Evolutionary conservation across 2,113 vertebrate species (phyloP), one percentile per base, ranked within the genome.

Genomic region (Pelobates fuscus): DNA sequence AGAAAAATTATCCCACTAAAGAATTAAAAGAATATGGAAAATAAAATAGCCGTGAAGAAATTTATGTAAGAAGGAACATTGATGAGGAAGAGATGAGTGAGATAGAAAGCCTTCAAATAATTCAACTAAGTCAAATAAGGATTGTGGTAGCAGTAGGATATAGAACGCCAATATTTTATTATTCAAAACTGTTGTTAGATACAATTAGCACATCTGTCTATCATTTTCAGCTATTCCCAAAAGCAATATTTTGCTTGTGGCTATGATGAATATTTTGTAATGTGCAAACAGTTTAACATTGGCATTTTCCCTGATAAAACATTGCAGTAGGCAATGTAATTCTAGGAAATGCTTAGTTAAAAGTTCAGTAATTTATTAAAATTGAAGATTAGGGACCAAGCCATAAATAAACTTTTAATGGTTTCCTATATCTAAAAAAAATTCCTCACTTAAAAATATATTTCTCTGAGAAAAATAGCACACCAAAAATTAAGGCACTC

Each of bases 121-220:
- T n/a, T n/a, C n/a, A n/a, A n/a, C n/a, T n/a, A n/a, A 58, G 54
- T 55, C 52, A 59, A 67, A 67, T 67, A 18, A 60, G 63, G 72
- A 25, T 63, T 37, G 2, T 37, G 37, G 72, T 58, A 62, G 58
- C 49, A 26, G 32, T 17, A 46, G 63, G 20, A n/a, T 60, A 60
- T 27, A 67, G 54, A 32, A 44, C 63, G 44, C 64, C 46, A 76
- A 67, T n/a, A 59, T 67, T 58, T 67, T 67, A 67, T 60, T 66
- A 76, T 76, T 76, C 54, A 30, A 76, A 76, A 59, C 54, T 67
- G 64, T 76, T 76, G 72, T 76, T 76, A 32, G 37, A 76, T 76
- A 30, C 63, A 67, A 76, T 76, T 54, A 76, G 72, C 72, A 60
- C 63, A 76, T 76, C 63, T 76, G 72, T 76, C 72, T 60, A 67